A percentile compares a stretch with the other conserved stretches of the same genome.
Conservation (phyloP, 2,888 invertebrate species). For the Volucella inflata region DNA sequence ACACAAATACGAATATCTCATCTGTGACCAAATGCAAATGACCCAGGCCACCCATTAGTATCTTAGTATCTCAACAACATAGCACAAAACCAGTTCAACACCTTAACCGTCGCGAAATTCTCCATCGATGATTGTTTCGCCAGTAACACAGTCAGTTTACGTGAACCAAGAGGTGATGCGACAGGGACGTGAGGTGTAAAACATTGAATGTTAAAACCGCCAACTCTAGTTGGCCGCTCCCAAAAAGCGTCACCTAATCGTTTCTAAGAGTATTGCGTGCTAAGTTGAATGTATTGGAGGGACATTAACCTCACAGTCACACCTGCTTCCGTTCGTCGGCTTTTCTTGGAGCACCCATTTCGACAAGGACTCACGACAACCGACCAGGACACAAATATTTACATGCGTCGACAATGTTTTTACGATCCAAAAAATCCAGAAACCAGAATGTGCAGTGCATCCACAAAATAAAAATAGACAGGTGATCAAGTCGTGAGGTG, state of each 20-base stretch:
- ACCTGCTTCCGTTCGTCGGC: constrained; percentile 63
- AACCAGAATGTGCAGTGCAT: constrained; percentile 1
- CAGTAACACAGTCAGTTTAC: constrained; percentile 31
- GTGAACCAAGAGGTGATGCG: constrained; percentile 40
- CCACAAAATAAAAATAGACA: constrained; percentile 33
- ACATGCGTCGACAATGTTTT: constrained; percentile 57
- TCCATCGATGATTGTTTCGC: constrained; percentile 55
- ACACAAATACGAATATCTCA: background rate
- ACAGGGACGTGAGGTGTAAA: background rate
- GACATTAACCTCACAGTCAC: constrained; percentile 63
- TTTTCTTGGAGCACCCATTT: background rate
- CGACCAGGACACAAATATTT: constrained; percentile 70
- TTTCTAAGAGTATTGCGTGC: background rate
- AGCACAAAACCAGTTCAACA: constrained; percentile 33
- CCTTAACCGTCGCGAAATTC: constrained; percentile 61
- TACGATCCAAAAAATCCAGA: constrained; percentile 45
- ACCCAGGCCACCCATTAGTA: background rate
- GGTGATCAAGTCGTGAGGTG: constrained; percentile 40
- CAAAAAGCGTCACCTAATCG: constrained; percentile 35
- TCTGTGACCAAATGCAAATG: constrained; percentile 11
- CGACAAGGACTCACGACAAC: constrained; percentile 44
- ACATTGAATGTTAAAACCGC: background rate
- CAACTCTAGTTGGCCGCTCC: constrained; percentile 27
- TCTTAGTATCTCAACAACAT: background rate
- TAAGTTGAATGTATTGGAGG: constrained; percentile 28